phyloP scores from a whole-genome alignment of 92 coral and sea anemone genomes.

The Parazoanthus atlanticus region DNA sequence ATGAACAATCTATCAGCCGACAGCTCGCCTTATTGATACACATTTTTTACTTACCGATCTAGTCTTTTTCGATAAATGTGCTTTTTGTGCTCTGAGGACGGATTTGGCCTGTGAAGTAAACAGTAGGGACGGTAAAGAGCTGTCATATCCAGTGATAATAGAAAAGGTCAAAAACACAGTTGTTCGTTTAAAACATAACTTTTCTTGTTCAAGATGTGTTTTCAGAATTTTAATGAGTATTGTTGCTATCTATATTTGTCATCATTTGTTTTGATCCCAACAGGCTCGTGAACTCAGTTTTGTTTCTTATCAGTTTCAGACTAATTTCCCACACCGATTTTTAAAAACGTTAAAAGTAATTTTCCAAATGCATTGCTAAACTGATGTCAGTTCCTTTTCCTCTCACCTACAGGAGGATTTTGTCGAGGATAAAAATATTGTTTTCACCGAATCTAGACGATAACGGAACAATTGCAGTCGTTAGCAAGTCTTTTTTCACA shows the following conservation, averaged over 20 bases:
- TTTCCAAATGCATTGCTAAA: too few relatives aligned
- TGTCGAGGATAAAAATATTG: neutral
- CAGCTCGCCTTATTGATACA: neutral
- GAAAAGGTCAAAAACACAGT: neutral
- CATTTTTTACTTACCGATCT: conserved; percentile 19
- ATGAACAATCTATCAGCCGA: neutral
- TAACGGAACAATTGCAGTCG: neutral
- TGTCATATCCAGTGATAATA: neutral
- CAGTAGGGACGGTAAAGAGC: neutral
- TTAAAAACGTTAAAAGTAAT: too few relatives aligned
- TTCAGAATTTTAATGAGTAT: neutral
- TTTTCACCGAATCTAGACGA: neutral
- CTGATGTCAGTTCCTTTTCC: neutral
- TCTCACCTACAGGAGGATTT: neutral
- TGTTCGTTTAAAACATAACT: neutral
- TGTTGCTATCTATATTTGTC: neutral
- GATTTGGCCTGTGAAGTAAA: conserved; percentile 16
- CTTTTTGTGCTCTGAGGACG: conserved; percentile 14
- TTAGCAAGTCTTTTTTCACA: conserved; percentile 1
- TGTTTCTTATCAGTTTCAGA: too few relatives aligned
- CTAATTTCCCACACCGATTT: too few relatives aligned
- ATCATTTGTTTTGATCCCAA: neutral
- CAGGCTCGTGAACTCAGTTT: neutral
- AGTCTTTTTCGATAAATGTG: neutral
- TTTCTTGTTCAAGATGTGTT: neutral